phyloP scores from a whole-genome alignment of 2,797 vertebrate species.

The Malacoraja senta region DNA sequence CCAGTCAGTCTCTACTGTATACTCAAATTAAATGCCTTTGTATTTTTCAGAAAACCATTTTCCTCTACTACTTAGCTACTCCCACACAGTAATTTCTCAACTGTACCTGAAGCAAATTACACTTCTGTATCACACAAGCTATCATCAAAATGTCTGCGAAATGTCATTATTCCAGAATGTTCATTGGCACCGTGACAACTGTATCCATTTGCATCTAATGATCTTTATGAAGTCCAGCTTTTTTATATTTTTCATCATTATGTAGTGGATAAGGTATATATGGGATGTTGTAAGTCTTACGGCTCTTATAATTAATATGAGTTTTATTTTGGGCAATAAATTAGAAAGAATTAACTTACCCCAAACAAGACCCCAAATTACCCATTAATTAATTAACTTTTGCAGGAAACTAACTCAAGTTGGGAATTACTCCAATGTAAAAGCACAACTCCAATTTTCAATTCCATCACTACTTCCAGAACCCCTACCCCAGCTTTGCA shows the following conservation, averaged over 20 bases:
- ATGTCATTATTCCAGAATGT: not conserved
- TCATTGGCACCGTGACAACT: constrained; percentile 23
- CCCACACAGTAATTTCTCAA: not conserved
- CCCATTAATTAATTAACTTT: not conserved
- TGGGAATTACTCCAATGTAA: not conserved
- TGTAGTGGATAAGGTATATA: not conserved
- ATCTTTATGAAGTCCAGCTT: not conserved
- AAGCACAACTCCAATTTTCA: not conserved
- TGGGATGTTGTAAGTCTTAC: not conserved
- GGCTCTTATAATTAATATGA: not conserved
- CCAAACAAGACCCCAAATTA: not conserved
- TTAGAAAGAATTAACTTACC: not conserved
- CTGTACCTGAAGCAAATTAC: not conserved
- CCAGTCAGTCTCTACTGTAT: too few species aligned
- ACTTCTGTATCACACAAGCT: not conserved
- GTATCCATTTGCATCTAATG: not conserved
- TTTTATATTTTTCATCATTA: not conserved
- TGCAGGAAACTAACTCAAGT: not conserved
- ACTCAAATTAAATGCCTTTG: not conserved
- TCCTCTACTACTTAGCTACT: not conserved
- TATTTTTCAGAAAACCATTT: not conserved
- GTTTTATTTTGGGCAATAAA: not conserved
- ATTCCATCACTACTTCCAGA: not conserved
- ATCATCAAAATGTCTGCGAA: not conserved
- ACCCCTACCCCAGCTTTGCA: too few species aligned